Evolutionary conservation across 2,888 invertebrate genomes (phyloP), one percentile per base, ranked within the genome.

Genomic region (Dicyrtomina minuta): DNA sequence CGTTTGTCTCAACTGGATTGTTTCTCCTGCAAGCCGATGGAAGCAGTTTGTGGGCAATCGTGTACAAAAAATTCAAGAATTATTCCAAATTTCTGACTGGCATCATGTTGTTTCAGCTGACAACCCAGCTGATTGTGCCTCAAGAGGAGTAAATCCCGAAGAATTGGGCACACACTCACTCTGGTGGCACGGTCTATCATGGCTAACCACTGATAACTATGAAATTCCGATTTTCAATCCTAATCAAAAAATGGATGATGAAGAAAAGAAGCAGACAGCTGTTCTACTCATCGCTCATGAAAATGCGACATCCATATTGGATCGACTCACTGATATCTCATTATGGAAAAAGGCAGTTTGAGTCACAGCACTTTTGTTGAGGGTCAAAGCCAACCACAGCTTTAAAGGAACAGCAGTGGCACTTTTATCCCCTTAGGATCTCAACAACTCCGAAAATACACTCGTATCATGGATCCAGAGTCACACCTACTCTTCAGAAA

Each of bases 101-200:
- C 56, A 68, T 46, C 76, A 80, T 67, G 75, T 80, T 1, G 66
- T 68, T 1, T 73, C 77, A 0, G 56, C 68, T 0, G 65, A 74
- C 6, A 81, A 81, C 68, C 80, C 80, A 0, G 80, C 80, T 1
- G 80, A 80, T 46, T 66, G 77, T 24, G 76, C 77, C 1, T 67
- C 67, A 2, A 26, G 70, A n/a, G 72, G 51, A n/a, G 20, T 51
- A 4, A 20, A n/a, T 22, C 51, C 51, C 2, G 51, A 20, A 17
- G 51, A 51, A n/a, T 24, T 51, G 3, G 12, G 3, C 10, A 2
- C 17, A 22, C 22, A 51, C 20, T 2, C 2, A 10, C 22, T 51
- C 17, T 10, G 51, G 51, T 51, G 51, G 51, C 2, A 10, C 1
- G 51, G 51, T 22, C 51, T 20, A 2, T 3, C 17, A 20, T 51